A percentile compares a stretch with the other conserved stretches of the same genome.
Evolutionary conservation across 2,797 vertebrate species (phyloP).

Genomic region (Sebastes glaucus): DNA sequence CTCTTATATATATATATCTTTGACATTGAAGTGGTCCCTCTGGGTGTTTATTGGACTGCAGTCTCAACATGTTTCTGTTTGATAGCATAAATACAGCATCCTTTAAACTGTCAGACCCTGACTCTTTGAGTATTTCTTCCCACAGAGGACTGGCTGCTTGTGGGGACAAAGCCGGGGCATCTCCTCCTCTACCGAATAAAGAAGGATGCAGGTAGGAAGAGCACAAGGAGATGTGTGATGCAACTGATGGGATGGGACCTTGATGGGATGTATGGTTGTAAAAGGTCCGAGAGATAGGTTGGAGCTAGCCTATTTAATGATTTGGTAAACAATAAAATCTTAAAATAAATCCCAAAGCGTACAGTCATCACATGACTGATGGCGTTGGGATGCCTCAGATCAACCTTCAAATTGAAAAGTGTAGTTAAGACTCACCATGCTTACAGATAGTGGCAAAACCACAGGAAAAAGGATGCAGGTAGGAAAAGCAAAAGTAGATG

Average conservation of each 20-base stretch:
- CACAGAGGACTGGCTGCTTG: slow-evolving; percentile 97
- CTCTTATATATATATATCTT: too few species aligned
- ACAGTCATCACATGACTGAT: not conserved
- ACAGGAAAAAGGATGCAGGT: slow-evolving; percentile 84
- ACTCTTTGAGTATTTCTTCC: slow-evolving; percentile 33
- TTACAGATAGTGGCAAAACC: not conserved
- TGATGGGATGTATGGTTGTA: too few species aligned
- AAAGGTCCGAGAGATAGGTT: too few species aligned
- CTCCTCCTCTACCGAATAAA: slow-evolving; percentile 95
- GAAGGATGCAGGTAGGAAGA: slow-evolving; percentile 87
- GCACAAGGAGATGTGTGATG: not conserved
- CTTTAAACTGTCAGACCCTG: not conserved
- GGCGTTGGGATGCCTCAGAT: not conserved
- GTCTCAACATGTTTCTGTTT: not conserved
- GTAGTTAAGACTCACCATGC: not conserved
- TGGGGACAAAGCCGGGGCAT: slow-evolving; percentile 98
- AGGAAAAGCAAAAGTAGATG: not conserved
- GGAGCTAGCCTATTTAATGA: too few species aligned
- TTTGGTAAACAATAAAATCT: too few species aligned
- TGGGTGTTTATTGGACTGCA: not conserved
- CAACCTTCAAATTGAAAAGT: not conserved
- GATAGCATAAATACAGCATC: not conserved
- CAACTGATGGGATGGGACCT: too few species aligned
- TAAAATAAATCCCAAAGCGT: fast-evolving
- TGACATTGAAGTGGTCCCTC: not conserved